These are phyloP conservation scores for Heliconius melpomene DNA, from an alignment of 1,140 invertebrate species.

Conservation along the genomic window DNA sequence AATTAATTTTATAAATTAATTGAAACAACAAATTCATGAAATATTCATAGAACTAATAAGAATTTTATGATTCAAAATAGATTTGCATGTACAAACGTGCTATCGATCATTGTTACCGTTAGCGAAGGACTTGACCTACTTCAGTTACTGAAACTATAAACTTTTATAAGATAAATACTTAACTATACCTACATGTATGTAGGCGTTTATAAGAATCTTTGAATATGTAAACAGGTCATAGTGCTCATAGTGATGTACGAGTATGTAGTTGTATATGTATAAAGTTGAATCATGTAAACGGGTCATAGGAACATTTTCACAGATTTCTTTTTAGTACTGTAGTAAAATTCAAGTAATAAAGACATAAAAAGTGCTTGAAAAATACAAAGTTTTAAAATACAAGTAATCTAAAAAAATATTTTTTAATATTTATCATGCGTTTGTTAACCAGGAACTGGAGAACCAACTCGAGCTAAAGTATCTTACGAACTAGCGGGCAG, in stretches of 20 bases:
- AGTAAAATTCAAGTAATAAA: neutral
- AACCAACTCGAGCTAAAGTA: conserved; percentile 81
- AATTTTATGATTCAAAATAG: neutral
- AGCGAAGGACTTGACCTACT: neutral
- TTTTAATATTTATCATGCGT: neutral
- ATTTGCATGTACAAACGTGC: neutral
- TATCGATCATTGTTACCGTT: conserved; percentile 5
- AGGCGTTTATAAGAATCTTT: neutral
- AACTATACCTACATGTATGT: neutral
- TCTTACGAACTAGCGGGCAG: conserved; percentile 82
- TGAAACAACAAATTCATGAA: neutral
- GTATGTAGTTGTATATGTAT: neutral
- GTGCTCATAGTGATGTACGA: neutral
- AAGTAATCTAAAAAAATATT: neutral
- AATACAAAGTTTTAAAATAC: too few relatives aligned
- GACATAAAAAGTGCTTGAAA: too few relatives aligned
- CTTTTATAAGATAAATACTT: conserved; percentile 1
- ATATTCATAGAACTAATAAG: neutral
- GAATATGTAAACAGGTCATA: conserved; percentile 2
- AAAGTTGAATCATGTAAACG: neutral
- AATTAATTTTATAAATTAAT: neutral
- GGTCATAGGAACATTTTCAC: neutral
- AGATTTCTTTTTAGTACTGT: neutral
- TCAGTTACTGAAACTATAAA: neutral
- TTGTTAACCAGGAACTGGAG: conserved; percentile 64